phyloP scores from a whole-genome alignment of 2,888 invertebrate species.

The Drosophila parthenogenetica region DNA sequence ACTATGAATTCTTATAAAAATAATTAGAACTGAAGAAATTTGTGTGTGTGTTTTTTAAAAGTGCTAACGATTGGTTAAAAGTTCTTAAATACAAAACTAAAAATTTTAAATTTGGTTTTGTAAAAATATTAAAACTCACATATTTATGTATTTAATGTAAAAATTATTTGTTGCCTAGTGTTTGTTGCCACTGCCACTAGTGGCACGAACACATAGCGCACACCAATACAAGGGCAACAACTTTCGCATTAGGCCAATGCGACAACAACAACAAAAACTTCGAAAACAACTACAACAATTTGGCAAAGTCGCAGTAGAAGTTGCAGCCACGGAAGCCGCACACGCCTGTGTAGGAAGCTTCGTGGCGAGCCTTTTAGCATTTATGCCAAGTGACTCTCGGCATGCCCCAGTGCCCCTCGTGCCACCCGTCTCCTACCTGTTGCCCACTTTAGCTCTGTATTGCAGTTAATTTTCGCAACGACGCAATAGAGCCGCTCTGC shows the following conservation, averaged over 20 bases:
- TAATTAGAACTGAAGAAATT: too few species aligned
- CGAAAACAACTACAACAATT: constrained; percentile 24
- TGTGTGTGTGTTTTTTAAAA: too few species aligned
- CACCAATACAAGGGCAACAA: constrained; percentile 79
- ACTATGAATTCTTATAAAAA: too few species aligned
- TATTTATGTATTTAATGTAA: too few species aligned
- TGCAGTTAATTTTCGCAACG: constrained; percentile 79
- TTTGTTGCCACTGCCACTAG: constrained; percentile 68
- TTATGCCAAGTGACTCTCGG: constrained; percentile 56
- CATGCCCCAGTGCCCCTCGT: neutral
- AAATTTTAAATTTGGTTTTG: too few species aligned
- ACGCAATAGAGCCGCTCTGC: constrained; percentile 70
- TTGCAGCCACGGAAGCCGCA: constrained; percentile 56
- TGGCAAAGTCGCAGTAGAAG: constrained; percentile 29
- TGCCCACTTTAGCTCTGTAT: constrained; percentile 22
- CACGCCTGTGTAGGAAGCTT: constrained; percentile 61
- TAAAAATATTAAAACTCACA: too few species aligned
- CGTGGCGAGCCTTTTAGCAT: constrained; percentile 73
- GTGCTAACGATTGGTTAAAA: too few species aligned
- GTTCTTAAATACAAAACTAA: too few species aligned
- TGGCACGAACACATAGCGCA: constrained; percentile 62
- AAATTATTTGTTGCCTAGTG: constrained; percentile 53
- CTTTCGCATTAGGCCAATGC: constrained; percentile 71
- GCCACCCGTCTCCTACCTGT: neutral
- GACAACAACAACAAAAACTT: constrained; percentile 30